A percentile compares a stretch with the other conserved stretches of the same genome.
These are phyloP conservation scores for Sebastes taczanowskii DNA, from an alignment of 2,797 vertebrate species.

Conservation along the genomic window DNA sequence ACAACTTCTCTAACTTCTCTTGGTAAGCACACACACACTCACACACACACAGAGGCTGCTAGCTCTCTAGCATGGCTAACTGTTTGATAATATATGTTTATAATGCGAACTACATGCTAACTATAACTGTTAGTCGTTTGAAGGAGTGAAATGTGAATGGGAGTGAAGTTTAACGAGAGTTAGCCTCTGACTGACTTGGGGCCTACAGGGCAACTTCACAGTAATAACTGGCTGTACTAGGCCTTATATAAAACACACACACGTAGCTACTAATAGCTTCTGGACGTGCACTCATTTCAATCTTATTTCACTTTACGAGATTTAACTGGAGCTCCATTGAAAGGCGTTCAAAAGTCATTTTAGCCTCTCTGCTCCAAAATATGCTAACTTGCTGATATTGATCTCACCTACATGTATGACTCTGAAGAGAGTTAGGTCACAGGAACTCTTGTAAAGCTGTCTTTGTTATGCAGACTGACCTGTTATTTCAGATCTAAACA, in stretches of 20 bases:
- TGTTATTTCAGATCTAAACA: too few species aligned
- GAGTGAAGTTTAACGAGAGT: conserved; percentile 33
- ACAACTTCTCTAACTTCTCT: conserved; percentile 81
- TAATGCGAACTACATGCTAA: not conserved
- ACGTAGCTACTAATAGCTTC: conserved; percentile 6
- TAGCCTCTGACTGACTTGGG: conserved; percentile 40
- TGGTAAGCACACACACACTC: conserved; percentile 72
- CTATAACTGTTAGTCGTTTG: not conserved
- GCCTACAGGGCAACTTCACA: conserved; percentile 56
- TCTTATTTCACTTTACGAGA: not conserved
- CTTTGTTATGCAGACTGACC: too few species aligned
- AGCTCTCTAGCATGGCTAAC: not conserved
- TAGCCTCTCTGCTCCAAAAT: not conserved
- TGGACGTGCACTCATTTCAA: not conserved
- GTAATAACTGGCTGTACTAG: conserved; percentile 38
- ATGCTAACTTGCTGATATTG: conserved; percentile 45
- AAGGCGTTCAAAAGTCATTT: not conserved
- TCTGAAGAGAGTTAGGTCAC: not conserved
- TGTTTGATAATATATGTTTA: not conserved
- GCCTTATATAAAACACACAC: conserved; percentile 37
- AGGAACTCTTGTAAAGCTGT: too few species aligned
- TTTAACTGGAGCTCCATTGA: not conserved
- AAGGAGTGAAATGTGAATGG: conserved; percentile 38
- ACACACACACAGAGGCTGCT: conserved; percentile 11
- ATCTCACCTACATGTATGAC: conserved; percentile 13